Evolutionary conservation across 2,113 vertebrate genomes (phyloP), one percentile per base, ranked within the genome.

Genomic region (Gymnogyps californianus): DNA sequence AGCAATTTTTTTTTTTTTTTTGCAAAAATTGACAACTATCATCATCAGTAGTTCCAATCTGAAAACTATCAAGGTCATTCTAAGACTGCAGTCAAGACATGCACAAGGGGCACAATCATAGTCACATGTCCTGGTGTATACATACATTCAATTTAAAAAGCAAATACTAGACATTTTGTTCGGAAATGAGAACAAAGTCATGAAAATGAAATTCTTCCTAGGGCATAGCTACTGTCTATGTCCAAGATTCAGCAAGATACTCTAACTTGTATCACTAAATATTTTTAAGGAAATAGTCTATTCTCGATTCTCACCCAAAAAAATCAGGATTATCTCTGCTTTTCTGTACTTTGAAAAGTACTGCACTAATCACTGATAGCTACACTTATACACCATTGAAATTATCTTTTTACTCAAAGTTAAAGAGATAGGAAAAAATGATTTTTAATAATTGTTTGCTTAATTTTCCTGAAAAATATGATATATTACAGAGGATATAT

Each of bases 261-360:
- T 9, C 57, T 89, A 32, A 76, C 40, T 29, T 79, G 5, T 11
- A 55, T 49, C 52, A 61, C 80, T 76, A 29, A 58, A 49, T 81
- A n/a, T 13, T 84, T 87, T 58, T 65, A 74, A 36, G 65, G 52
- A 93, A 90, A 79, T 59, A 77, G 6, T 89, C 40, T 67, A 11
- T 6, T 70, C 28, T 20, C 26, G 9, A 49, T 54, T 19, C 20
- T 21, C 18, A 85, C 40, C 36, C 72, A 61, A 95, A 88, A 88
- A 38, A 84, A 42, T 51, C 44, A 57, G 28, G 5, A 61, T n/a
- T 58, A 69, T 71, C 24, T 66, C 44, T 71, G 71, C 10, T 71
- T 54, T 95, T 95, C 86, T 95, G 24, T 79, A 76, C 81, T 25
- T 94, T 47, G 49, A 90, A 91, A 70, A 95, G 32, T 11, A 84